phyloP scores from a whole-genome alignment of 2,113 vertebrate species.

The Cisticola juncidis region DNA sequence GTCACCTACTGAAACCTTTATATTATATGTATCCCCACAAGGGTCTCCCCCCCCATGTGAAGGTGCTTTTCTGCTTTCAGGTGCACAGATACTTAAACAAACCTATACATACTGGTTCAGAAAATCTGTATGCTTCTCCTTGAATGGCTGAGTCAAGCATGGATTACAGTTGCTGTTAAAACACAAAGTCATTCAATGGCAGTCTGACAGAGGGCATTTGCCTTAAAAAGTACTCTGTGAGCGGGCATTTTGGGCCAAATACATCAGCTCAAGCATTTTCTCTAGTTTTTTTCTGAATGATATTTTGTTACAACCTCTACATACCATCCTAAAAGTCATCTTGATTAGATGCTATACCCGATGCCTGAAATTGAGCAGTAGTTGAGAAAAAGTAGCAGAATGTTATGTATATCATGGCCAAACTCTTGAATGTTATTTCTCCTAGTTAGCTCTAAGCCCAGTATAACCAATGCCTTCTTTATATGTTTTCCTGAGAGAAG shows the following conservation, averaged over 20 bases:
- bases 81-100: background rate
- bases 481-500: background rate
- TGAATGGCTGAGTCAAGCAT: background rate
- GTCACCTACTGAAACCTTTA: background rate
- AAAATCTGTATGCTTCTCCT: background rate
- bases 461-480: background rate
- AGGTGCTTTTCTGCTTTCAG: background rate
- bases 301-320: constrained; percentile 28
- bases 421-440: background rate
- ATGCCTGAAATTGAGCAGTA: constrained; percentile 10
- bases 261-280: constrained; percentile 30
- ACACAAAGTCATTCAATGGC: constrained; percentile 27
- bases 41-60: background rate
- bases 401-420: background rate
- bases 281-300: background rate
- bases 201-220: constrained; percentile 15
- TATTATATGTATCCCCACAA: background rate
- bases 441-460: background rate
- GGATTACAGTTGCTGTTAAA: background rate
- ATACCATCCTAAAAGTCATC: background rate
- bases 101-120: background rate
- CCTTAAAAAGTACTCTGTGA: background rate
- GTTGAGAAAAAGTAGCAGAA: background rate
- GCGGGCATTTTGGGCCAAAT: constrained; percentile 4
- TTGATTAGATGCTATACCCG: constrained; percentile 23